Evolutionary conservation across 1,140 invertebrate genomes (phyloP), one percentile per base, ranked within the genome.

Genomic region (Drosophila quadrilineata): DNA sequence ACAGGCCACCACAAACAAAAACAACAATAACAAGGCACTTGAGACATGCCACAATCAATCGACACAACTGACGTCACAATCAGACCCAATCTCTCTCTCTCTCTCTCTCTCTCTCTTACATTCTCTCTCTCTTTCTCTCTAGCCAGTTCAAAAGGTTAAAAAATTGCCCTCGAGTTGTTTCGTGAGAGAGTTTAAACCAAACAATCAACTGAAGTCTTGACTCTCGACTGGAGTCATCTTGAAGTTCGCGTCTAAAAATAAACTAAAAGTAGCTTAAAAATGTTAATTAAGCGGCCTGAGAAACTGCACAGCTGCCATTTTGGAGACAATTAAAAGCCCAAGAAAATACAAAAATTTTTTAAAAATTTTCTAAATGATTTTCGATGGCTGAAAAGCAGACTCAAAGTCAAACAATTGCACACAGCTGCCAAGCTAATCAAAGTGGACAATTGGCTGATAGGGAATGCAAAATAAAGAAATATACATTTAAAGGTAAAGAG

Each of bases 141-240:
- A 49, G 33, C 31, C 76, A 77, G 69, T 76, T 82, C 69, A 82
- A 77, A 75, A 82, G 77, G 77, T 82, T 85, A 85, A 77, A n/a
- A n/a, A n/a, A 71, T 77, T 59, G 41, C 19, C 50, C 50, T 69
- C 29, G 63, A 65, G 53, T 33, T 54, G 46, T 48, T 19, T 14
- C 77, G 76, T 82, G 76, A 82, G 76, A 80, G 77, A 70, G 46
- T 82, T 76, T 35, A 16, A 19, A 21, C 54, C 16, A 21, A 35
- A 16, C n/a, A n/a, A n/a, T 48, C 45, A 28, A 6, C 28, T 33
- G 8, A 19, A 31, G 16, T n/a, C 19, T 10, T 28, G 12, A 45
- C 29, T 6, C 10, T 16, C 12, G 33, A 33, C 28, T 48, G 16
- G 2, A 14, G n/a, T 24, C 19, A 40, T 19, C 36, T 21, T 40